Conservation (phyloP, 2,113 vertebrate species). For the Dinomys branickii region DNA sequence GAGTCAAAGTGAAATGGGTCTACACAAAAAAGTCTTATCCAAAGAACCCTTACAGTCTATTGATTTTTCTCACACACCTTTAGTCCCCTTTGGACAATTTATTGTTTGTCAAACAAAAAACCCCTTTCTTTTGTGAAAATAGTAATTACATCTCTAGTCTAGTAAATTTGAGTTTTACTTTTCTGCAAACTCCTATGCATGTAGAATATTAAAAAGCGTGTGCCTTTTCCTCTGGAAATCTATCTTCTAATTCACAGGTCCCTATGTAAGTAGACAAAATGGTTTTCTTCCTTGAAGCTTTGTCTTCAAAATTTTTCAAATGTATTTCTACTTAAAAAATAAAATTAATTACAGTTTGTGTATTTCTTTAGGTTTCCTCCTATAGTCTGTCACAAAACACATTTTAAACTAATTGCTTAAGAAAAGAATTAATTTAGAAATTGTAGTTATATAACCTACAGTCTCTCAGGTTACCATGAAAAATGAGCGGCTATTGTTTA, state of each 20-base stretch:
- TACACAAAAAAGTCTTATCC: background rate
- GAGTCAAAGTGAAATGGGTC: background rate
- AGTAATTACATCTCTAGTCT: background rate
- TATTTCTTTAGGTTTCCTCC: background rate
- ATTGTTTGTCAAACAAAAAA: background rate
- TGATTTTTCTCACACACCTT: background rate
- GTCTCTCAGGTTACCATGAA: background rate
- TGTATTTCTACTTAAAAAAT: background rate
- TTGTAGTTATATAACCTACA: background rate
- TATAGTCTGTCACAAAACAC: background rate
- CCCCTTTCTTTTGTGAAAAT: background rate
- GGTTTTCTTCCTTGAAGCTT: background rate
- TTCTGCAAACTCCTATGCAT: background rate
- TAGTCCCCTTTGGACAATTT: background rate
- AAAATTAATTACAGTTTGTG: background rate
- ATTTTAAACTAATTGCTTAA: background rate
- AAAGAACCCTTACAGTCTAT: background rate
- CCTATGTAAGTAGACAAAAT: background rate
- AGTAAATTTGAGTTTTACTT: background rate
- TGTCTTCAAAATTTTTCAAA: background rate
- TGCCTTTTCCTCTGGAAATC: background rate
- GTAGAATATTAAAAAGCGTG: background rate
- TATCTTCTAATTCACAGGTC: background rate
- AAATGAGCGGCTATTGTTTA: background rate
- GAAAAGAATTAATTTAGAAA: conserved; percentile 7